Conservation (phyloP, 2,888 invertebrate genomes). For the Brachyptera putata region DNA sequence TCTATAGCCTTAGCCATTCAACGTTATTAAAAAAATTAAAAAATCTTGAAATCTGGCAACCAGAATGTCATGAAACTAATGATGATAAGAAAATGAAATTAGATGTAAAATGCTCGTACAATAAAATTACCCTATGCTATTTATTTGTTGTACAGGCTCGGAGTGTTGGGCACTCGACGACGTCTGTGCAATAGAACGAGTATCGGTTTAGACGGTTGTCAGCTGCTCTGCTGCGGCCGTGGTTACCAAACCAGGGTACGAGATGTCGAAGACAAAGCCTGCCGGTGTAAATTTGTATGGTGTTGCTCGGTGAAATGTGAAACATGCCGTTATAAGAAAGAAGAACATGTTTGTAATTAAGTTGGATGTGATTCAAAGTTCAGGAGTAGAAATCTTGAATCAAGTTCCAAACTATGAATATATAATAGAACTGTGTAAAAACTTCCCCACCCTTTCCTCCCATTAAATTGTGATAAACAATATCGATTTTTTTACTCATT, state of each 20-base stretch:
- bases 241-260: slow-evolving; percentile 80
- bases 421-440: too few species aligned
- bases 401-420: too few species aligned
- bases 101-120: too few species aligned
- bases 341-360: slow-evolving; percentile 85
- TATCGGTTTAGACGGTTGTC: slow-evolving; percentile 80
- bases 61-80: too few species aligned
- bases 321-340: slow-evolving; percentile 70
- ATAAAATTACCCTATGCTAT: too few species aligned
- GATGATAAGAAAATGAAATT: too few species aligned
- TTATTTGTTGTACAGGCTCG: slow-evolving; percentile 67
- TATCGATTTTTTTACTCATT: slow-evolving; percentile 18
- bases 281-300: slow-evolving; percentile 87
- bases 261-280: slow-evolving; percentile 81
- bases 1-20: too few species aligned
- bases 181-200: slow-evolving; percentile 81
- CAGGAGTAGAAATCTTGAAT: too few species aligned
- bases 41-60: too few species aligned
- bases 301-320: slow-evolving; percentile 87
- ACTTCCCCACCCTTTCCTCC: too few species aligned
- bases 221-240: slow-evolving; percentile 81
- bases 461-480: slow-evolving; percentile 23
- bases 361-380: not conserved
- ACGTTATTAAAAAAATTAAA: too few species aligned
- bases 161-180: slow-evolving; percentile 77